Percentiles rank a stretch among this genome's conserved stretches.
Conservation (phyloP, 30 jellyfish, hydroid and myxozoan genomes). For the Aurelia sp. region DNA sequence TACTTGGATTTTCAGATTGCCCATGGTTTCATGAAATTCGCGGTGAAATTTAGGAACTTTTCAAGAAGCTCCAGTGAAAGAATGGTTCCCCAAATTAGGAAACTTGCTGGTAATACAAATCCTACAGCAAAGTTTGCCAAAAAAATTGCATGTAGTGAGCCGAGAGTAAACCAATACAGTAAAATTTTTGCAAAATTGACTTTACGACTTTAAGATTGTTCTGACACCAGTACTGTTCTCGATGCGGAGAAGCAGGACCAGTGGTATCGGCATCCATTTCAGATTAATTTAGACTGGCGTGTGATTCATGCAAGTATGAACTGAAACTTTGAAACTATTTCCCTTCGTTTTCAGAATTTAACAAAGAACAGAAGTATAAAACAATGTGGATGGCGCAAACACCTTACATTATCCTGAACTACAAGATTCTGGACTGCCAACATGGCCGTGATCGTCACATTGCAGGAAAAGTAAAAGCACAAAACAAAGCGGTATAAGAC, state of each 20-base stretch:
- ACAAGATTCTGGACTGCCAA: constrained; percentile 42
- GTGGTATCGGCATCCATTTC: too few species aligned
- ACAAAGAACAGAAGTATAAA: constrained; percentile 20
- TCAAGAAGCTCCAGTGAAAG: background rate
- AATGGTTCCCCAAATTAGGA: background rate
- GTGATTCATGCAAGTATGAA: background rate
- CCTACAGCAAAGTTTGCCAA: too few species aligned
- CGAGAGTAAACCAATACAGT: too few species aligned
- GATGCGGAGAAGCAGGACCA: too few species aligned
- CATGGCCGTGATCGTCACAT: constrained; percentile 35
- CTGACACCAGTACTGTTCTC: too few species aligned
- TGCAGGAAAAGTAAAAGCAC: constrained; percentile 7
- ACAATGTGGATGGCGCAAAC: constrained; percentile 11
- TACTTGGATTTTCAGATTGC: background rate
- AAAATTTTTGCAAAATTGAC: too few species aligned
- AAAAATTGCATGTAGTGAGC: too few species aligned
- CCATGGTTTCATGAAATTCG: too few species aligned
- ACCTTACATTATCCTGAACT: constrained; percentile 22
- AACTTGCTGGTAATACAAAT: too few species aligned
- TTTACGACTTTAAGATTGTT: too few species aligned
- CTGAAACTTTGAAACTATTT: background rate
- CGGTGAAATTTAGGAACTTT: constrained; percentile 1
- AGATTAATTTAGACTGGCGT: background rate
- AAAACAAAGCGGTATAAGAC: background rate
- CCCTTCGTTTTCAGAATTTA: background rate